Conservation (phyloP, 2,888 invertebrate species). For the Epirrita christyi region DNA sequence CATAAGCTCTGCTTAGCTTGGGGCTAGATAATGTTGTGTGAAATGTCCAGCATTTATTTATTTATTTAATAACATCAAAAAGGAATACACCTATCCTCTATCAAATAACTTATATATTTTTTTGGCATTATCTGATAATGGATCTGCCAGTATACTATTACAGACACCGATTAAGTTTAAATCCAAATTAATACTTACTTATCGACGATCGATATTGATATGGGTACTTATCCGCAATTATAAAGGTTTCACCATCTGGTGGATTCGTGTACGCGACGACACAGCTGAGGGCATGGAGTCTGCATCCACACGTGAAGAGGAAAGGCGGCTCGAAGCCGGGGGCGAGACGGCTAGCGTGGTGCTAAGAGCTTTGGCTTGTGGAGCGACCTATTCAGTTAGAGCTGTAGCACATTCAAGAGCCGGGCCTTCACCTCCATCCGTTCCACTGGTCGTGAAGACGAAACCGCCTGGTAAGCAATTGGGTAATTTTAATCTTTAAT, state of each 20-base stretch:
- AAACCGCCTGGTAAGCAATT: constrained; percentile 70
- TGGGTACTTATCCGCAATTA: neutral
- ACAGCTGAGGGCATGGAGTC: constrained; percentile 62
- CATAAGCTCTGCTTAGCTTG: too few species aligned
- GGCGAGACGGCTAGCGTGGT: constrained; percentile 68
- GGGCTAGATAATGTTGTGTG: too few species aligned
- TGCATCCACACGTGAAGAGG: constrained; percentile 64
- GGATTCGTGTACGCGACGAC: constrained; percentile 74
- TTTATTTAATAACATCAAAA: too few species aligned
- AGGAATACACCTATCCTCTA: too few species aligned
- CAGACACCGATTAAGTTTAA: too few species aligned
- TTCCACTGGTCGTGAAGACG: constrained; percentile 69
- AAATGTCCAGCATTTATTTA: too few species aligned
- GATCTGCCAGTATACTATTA: too few species aligned
- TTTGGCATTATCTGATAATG: too few species aligned
- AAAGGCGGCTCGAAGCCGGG: constrained; percentile 68
- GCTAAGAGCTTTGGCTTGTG: constrained; percentile 69
- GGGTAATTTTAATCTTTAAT: too few species aligned
- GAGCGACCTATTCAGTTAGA: constrained; percentile 72
- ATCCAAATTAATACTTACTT: too few species aligned
- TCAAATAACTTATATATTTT: too few species aligned
- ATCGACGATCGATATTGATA: too few species aligned
- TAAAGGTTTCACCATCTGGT: constrained; percentile 73
- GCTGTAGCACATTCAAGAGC: constrained; percentile 75
- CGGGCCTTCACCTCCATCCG: constrained; percentile 69